Percentiles rank a stretch among this genome's conserved stretches.
These are phyloP conservation scores for Heliconius hewitsoni DNA, from an alignment of 1,140 invertebrate genomes.

Conservation along the genomic window DNA sequence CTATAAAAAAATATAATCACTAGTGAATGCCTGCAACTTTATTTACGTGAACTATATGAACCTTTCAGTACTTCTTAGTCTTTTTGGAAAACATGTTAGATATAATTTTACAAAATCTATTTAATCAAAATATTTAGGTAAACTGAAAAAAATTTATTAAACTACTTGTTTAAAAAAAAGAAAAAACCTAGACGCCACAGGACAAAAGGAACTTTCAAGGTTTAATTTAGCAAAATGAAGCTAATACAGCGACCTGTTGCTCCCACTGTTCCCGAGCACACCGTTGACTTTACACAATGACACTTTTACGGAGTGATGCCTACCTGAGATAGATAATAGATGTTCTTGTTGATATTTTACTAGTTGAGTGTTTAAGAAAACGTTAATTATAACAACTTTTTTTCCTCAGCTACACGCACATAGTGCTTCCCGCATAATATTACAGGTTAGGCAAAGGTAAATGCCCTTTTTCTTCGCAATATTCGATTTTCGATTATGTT, in stretches of 20 bases:
- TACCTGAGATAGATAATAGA: background rate
- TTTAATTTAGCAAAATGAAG: background rate
- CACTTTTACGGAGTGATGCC: background rate
- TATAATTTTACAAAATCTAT: no score
- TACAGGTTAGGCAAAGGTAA: no score
- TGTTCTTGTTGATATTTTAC: background rate
- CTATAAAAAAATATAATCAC: no score
- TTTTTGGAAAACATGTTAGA: no score
- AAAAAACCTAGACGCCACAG: background rate
- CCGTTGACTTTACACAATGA: background rate
- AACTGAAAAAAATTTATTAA: background rate
- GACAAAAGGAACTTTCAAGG: background rate
- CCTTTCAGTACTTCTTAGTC: no score
- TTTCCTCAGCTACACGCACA: no score
- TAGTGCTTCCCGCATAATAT: no score
- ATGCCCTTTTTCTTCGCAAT: no score
- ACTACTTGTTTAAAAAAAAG: background rate
- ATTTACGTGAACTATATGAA: no score
- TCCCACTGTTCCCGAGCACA: constrained; percentile 5
- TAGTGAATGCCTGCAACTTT: no score
- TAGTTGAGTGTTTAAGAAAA: background rate
- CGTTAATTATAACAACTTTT: no score
- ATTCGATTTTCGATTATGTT: no score
- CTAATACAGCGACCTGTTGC: constrained; percentile 19
- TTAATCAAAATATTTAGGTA: background rate